Percentiles rank a stretch among this genome's conserved stretches.
phyloP scores from a whole-genome alignment of 2,888 invertebrate genomes.

The Rotaria magnacalcarata region DNA sequence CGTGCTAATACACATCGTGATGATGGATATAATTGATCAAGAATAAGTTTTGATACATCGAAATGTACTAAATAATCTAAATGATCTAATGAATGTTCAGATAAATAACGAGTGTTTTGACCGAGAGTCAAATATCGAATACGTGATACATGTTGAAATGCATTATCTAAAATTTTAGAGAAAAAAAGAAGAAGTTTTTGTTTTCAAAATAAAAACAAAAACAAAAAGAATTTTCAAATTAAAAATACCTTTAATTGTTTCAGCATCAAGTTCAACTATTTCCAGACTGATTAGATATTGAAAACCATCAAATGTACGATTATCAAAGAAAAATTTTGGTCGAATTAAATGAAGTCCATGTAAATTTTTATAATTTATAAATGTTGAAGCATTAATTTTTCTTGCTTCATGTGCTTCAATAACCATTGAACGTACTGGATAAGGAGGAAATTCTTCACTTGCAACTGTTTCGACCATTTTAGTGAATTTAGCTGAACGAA shows the following conservation, averaged over 20 bases:
- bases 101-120: not conserved
- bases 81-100: not conserved
- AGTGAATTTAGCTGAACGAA: slow-evolving; percentile 28
- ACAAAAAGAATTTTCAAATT: no score
- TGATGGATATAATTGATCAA: slow-evolving; percentile 9
- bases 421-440: slow-evolving; percentile 1
- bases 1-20: not conserved
- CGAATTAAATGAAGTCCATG: not conserved
- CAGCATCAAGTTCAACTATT: not conserved
- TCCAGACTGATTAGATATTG: not conserved
- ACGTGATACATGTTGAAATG: slow-evolving; percentile 15
- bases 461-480: not conserved
- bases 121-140: not conserved
- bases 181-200: no score
- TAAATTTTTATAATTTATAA: slow-evolving; percentile 1
- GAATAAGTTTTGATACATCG: not conserved
- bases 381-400: not conserved
- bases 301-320: slow-evolving; percentile 20
- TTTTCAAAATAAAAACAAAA: not conserved
- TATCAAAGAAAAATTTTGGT: slow-evolving; percentile 28
- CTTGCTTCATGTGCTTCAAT: slow-evolving; percentile 33
- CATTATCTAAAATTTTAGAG: not conserved
- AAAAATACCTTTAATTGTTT: slow-evolving; percentile 26
- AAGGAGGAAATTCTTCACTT: not conserved
- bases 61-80: not conserved